phyloP scores from a whole-genome alignment of 2,888 invertebrate genomes.

The Eutolmus rufibarbis region DNA sequence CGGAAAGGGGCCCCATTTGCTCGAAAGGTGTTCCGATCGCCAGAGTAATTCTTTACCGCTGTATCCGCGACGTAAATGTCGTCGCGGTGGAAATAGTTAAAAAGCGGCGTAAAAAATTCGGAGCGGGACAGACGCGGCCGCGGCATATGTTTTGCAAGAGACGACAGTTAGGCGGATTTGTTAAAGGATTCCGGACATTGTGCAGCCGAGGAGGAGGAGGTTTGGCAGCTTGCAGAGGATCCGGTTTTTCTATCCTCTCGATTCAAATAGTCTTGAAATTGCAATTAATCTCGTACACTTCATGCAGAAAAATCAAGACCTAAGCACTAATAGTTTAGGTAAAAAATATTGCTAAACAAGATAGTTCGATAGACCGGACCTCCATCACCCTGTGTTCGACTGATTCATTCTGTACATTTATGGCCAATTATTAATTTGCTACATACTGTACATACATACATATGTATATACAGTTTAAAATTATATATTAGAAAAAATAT shows the following conservation, averaged over 20 bases:
- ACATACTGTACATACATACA: no score
- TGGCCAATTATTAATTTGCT: no score
- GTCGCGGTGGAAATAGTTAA: background rate
- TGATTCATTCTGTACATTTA: no score
- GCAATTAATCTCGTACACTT: background rate
- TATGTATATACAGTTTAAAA: no score
- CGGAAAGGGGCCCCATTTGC: background rate
- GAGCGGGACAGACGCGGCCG: background rate
- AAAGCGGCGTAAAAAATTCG: background rate
- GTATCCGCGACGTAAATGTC: background rate
- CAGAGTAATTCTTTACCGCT: background rate
- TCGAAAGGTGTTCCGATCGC: constrained; percentile 23
- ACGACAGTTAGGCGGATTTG: constrained; percentile 1
- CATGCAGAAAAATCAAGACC: background rate
- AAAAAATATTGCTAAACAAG: no score
- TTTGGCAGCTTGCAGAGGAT: background rate
- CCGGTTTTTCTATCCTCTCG: background rate
- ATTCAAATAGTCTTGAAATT: background rate
- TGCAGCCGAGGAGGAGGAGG: background rate
- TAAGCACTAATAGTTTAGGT: no score
- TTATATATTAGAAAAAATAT: no score
- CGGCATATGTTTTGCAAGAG: background rate
- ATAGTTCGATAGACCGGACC: no score
- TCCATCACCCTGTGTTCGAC: no score
- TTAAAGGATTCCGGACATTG: background rate